A percentile compares a stretch with the other conserved stretches of the same genome.
Conservation (phyloP, 1,140 invertebrate genomes). For the Rhyacophila brunnea region DNA sequence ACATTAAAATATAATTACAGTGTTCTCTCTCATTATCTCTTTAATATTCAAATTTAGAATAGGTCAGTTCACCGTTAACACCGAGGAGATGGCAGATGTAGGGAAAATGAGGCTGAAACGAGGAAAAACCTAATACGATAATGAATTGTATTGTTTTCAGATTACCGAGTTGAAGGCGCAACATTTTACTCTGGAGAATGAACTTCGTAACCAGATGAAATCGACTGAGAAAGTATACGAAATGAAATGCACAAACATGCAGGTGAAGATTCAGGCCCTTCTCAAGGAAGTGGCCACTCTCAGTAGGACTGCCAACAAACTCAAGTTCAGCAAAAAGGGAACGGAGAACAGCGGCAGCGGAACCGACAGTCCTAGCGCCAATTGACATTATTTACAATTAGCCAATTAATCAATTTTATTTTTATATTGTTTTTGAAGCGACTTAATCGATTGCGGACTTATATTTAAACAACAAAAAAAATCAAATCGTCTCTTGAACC, state of each 20-base stretch:
- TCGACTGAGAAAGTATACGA: constrained; percentile 77
- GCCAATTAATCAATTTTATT: constrained; percentile 13
- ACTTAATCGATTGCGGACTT: neutral
- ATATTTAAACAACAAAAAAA: no score
- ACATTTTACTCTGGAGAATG: constrained; percentile 84
- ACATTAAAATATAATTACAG: no score
- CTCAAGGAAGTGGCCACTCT: constrained; percentile 83
- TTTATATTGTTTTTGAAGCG: neutral
- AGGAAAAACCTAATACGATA: no score
- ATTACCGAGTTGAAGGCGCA: constrained; percentile 92
- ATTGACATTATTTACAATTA: constrained; percentile 39
- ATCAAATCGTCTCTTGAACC: no score
- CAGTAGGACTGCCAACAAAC: constrained; percentile 71
- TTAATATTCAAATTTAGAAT: no score
- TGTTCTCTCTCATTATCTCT: no score
- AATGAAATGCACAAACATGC: constrained; percentile 75
- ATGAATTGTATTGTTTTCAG: constrained; percentile 51
- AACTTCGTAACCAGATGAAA: constrained; percentile 82
- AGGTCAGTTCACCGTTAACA: no score
- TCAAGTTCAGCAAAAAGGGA: constrained; percentile 47
- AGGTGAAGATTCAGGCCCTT: constrained; percentile 72
- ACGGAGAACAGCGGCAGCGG: constrained; percentile 72
- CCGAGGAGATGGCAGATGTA: no score
- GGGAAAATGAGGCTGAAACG: no score
- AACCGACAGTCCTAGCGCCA: constrained; percentile 68